A percentile compares a stretch with the other conserved stretches of the same genome.
These are phyloP conservation scores for Oeneis ivallda DNA, from an alignment of 2,888 invertebrate species.

Conservation along the genomic window DNA sequence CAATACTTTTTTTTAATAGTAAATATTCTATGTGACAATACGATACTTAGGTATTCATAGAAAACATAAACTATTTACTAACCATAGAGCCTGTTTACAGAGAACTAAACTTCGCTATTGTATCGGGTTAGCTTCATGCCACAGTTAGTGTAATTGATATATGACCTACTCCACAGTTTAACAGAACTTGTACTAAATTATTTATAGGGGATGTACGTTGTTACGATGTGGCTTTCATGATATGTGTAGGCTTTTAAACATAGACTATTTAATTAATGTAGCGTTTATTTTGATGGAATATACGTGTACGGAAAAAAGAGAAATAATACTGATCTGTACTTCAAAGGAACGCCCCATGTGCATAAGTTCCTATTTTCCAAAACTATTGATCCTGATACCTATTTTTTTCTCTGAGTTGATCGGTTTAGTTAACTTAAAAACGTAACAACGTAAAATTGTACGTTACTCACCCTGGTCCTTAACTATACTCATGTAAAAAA, in stretches of 20 bases:
- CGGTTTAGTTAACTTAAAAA: no score
- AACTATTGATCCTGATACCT: no score
- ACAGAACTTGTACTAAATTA: neutral
- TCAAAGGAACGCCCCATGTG: no score
- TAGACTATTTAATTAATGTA: neutral
- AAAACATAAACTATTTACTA: neutral
- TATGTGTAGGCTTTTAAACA: neutral
- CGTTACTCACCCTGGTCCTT: no score
- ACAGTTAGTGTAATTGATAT: slow-evolving; percentile 24
- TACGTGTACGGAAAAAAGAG: no score
- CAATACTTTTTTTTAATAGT: no score
- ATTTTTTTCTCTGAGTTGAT: no score
- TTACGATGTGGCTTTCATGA: neutral
- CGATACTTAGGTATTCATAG: neutral
- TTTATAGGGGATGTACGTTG: slow-evolving; percentile 5
- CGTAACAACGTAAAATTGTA: no score
- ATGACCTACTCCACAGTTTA: neutral
- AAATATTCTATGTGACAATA: no score
- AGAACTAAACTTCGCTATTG: slow-evolving; percentile 28
- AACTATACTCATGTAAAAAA: no score
- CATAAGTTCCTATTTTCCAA: no score
- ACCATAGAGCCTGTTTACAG: slow-evolving; percentile 12
- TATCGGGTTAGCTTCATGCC: slow-evolving; percentile 7
- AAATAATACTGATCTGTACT: neutral
- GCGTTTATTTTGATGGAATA: neutral